Evolutionary conservation across 2,113 vertebrate species (phyloP).

Genomic region (Phaethon lepturus): DNA sequence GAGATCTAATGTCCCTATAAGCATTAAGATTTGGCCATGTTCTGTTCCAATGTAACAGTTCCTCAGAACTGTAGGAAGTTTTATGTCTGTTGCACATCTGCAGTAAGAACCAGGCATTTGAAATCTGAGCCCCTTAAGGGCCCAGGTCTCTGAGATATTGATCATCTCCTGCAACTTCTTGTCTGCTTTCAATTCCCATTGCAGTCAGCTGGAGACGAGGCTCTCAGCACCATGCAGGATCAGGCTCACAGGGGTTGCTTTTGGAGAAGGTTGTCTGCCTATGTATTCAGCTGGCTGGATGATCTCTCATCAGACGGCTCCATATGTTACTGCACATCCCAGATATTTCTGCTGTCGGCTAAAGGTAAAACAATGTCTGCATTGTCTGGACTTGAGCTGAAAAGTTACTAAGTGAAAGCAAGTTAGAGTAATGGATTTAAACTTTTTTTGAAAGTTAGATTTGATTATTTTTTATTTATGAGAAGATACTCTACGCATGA

Average conservation of each 20-base stretch:
- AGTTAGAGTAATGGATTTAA: background rate
- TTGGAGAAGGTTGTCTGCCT: background rate
- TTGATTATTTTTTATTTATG: background rate
- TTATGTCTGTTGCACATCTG: constrained; percentile 46
- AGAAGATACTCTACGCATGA: background rate
- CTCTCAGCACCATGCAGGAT: background rate
- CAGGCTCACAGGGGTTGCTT: background rate
- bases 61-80: background rate
- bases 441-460: background rate
- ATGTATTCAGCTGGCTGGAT: background rate
- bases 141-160: background rate
- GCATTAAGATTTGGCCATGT: background rate
- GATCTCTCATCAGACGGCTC: background rate
- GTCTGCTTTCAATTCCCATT: constrained; percentile 20
- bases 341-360: constrained; percentile 16
- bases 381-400: background rate
- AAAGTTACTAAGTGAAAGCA: background rate
- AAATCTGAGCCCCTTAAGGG: constrained; percentile 24
- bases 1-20: background rate
- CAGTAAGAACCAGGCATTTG: constrained; percentile 1
- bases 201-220: background rate
- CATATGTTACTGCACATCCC: background rate
- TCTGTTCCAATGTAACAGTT: background rate
- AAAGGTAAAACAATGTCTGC: background rate
- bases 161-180: constrained; percentile 1